These are phyloP conservation scores for Leptatherina wallacei DNA, from an alignment of 2,797 vertebrate genomes.

Conservation along the genomic window DNA sequence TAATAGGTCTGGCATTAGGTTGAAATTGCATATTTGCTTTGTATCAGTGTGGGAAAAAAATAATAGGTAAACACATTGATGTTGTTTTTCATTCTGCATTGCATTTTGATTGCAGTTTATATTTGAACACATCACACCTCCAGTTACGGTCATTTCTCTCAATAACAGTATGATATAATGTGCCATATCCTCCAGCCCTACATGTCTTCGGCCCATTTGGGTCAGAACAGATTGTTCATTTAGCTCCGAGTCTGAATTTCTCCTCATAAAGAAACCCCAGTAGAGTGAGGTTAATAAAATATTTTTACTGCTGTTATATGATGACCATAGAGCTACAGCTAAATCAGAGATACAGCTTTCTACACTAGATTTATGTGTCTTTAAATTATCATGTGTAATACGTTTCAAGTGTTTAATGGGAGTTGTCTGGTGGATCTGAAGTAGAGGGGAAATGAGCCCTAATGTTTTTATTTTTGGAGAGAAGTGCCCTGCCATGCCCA, in stretches of 20 bases:
- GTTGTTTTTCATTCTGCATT: constrained; percentile 11
- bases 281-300: constrained; percentile 55
- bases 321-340: constrained; percentile 43
- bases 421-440: constrained; percentile 2
- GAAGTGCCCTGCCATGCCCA: neutral
- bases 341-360: constrained; percentile 38
- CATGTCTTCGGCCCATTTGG: constrained; percentile 13
- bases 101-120: constrained; percentile 26
- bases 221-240: constrained; percentile 51
- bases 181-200: constrained; percentile 8
- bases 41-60: constrained; percentile 1
- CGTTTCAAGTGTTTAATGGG: constrained; percentile 28
- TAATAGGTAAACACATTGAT: constrained; percentile 16
- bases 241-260: constrained; percentile 42
- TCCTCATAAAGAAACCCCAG: constrained; percentile 51
- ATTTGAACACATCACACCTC: constrained; percentile 28
- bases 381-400: constrained; percentile 33
- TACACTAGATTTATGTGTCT: constrained; percentile 16
- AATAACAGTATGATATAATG: constrained; percentile 21
- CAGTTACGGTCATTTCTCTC: constrained; percentile 25
- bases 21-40: constrained; percentile 15
- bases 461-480: constrained; percentile 2
- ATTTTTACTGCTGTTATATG: constrained; percentile 48
- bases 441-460: neutral
- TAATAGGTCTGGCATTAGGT: constrained; percentile 1